Conservation (phyloP, 2,113 vertebrate species). For the Dunckerocampus dactyliophorus region DNA sequence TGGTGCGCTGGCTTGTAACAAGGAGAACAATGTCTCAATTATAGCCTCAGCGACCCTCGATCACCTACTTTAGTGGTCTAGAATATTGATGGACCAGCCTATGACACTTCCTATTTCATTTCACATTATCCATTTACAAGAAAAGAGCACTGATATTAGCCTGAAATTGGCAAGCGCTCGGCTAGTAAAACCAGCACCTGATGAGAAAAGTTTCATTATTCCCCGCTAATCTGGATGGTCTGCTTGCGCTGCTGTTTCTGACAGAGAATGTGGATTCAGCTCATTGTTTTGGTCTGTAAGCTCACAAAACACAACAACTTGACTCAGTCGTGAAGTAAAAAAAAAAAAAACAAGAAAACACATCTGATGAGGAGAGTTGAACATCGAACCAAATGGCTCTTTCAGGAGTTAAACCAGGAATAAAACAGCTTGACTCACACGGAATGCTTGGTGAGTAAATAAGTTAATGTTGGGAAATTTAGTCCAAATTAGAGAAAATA, state of each 20-base stretch:
- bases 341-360: constrained; percentile 7
- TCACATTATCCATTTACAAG: background rate
- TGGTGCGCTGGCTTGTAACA: background rate
- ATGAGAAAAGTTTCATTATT: background rate
- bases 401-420: constrained; percentile 2
- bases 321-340: background rate
- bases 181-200: background rate
- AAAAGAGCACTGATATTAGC: background rate
- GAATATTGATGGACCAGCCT: no score
- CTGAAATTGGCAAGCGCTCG: background rate
- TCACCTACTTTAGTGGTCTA: background rate
- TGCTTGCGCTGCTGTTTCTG: constrained; percentile 2
- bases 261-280: constrained; percentile 1
- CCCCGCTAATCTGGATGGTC: background rate
- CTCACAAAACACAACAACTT: background rate
- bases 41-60: background rate
- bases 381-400: background rate
- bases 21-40: background rate
- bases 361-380: constrained; percentile 2
- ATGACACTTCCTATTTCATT: background rate
- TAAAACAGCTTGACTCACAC: background rate
- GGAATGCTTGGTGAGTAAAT: background rate
- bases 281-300: constrained; percentile 24
- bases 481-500: no score
- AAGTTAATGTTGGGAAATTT: no score